A percentile compares a stretch with the other conserved stretches of the same genome.
phyloP scores from a whole-genome alignment of 2,113 vertebrate genomes.

The Eretmochelys imbricata region DNA sequence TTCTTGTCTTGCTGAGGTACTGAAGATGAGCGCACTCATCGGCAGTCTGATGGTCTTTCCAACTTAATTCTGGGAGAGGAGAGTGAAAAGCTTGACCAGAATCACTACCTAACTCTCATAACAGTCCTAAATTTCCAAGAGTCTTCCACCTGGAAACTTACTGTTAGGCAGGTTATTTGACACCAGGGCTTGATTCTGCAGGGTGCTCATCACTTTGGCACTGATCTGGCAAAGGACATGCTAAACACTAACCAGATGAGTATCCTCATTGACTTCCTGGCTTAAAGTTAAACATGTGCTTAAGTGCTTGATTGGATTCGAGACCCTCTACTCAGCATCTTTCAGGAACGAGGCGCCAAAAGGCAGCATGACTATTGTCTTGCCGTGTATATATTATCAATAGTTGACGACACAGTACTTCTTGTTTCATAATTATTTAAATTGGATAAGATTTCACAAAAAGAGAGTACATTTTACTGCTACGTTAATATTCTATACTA shows the following conservation, averaged over 20 bases:
- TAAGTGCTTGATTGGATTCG: neutral
- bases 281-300: neutral
- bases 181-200: neutral
- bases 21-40: neutral
- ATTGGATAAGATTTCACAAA: neutral
- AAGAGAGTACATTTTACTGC: neutral
- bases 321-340: neutral
- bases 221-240: neutral
- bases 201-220: neutral
- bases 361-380: neutral
- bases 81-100: neutral
- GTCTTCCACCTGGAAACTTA: neutral
- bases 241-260: too few species aligned
- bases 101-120: neutral
- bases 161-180: neutral
- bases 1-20: neutral
- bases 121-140: neutral
- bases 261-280: neutral
- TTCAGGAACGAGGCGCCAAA: neutral
- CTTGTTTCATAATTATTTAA: neutral
- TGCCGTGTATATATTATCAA: neutral
- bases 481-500: neutral
- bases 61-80: neutral
- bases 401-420: neutral
- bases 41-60: neutral